Conservation (phyloP, 53 echinoderm and acorn worm genomes). For the Paelopatides confundens region DNA sequence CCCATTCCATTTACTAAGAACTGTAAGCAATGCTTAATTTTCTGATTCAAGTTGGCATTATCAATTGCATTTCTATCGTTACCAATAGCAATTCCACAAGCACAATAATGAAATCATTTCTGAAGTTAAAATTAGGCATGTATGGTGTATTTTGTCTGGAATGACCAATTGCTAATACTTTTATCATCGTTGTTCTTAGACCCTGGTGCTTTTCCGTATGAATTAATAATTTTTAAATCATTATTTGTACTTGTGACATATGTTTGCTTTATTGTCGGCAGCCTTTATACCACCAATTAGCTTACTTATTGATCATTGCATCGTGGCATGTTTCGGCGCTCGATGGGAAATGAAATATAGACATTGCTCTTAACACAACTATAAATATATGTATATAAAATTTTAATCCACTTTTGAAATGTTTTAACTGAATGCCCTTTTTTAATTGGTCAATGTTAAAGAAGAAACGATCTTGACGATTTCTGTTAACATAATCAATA, state of each 20-base stretch:
- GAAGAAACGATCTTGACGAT: not conserved
- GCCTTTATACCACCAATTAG: slow-evolving; percentile 2
- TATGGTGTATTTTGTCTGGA: not conserved
- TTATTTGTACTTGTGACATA: not conserved
- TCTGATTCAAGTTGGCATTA: no score
- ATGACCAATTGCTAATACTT: not conserved
- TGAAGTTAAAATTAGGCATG: not conserved
- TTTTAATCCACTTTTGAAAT: slow-evolving; percentile 54
- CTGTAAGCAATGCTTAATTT: no score
- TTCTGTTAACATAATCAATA: slow-evolving; percentile 38
- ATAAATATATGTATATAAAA: slow-evolving; percentile 51
- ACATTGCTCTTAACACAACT: slow-evolving; percentile 52
- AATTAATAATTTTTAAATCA: not conserved
- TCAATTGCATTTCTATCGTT: no score
- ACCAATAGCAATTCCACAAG: no score
- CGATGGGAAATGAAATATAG: not conserved
- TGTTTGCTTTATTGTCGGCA: not conserved
- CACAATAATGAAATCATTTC: not conserved
- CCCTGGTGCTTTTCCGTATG: slow-evolving; percentile 1
- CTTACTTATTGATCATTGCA: not conserved
- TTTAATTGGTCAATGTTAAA: slow-evolving; percentile 59
- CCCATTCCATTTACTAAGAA: no score
- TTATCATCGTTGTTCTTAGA: slow-evolving; percentile 43
- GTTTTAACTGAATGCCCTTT: slow-evolving; percentile 46
- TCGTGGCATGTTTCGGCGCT: slow-evolving; percentile 40